Conservation (phyloP, 2,888 invertebrate species). For the Lepidonotus clava region DNA sequence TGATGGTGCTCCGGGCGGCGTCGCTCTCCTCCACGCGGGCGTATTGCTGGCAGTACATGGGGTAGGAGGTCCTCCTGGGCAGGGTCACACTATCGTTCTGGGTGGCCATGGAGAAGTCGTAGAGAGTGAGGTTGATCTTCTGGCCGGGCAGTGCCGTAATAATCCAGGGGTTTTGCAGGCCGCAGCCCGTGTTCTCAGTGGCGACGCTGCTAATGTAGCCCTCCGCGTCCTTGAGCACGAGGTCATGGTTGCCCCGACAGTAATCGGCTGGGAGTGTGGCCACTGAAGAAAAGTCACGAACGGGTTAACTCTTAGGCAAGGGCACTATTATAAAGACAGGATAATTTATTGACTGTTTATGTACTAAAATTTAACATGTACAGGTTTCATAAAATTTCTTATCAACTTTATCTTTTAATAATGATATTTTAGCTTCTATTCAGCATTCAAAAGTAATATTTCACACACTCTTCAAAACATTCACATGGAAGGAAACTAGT, state of each 20-base stretch:
- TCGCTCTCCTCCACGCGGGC: constrained; percentile 55
- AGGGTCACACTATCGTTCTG: constrained; percentile 46
- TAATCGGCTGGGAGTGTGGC: constrained; percentile 29
- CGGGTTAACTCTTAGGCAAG: neutral
- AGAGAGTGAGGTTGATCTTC: constrained; percentile 54
- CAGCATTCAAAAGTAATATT: too few species aligned
- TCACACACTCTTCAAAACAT: too few species aligned
- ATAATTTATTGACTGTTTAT: neutral
- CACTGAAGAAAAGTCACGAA: constrained; percentile 48
- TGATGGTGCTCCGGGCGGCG: constrained; percentile 53
- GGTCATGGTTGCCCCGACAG: constrained; percentile 38
- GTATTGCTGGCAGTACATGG: constrained; percentile 56
- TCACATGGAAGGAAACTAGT: too few species aligned
- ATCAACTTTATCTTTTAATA: too few species aligned
- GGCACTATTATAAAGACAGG: neutral
- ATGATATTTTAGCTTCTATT: too few species aligned
- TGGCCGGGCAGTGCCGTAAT: constrained; percentile 51
- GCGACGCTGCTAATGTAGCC: constrained; percentile 49
- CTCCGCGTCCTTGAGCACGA: constrained; percentile 38
- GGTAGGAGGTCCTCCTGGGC: constrained; percentile 20
- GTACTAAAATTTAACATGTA: neutral
- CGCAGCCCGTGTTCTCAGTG: constrained; percentile 52
- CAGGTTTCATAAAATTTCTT: neutral
- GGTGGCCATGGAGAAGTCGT: constrained; percentile 52
- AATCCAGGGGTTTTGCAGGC: constrained; percentile 50